Conservation (phyloP, 2,888 invertebrate species). For the Pterostichus niger region DNA sequence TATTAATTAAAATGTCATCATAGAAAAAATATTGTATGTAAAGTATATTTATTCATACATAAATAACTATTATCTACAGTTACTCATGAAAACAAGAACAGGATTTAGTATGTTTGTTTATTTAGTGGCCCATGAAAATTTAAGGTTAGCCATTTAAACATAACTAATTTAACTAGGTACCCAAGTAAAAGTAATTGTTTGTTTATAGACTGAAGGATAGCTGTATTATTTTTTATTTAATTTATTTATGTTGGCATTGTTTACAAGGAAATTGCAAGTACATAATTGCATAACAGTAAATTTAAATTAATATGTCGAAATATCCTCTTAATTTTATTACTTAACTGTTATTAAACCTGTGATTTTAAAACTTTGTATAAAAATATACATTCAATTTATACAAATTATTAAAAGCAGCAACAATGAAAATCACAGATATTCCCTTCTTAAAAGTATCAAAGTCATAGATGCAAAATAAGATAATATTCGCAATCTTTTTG, state of each 20-base stretch:
- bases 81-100: too few species aligned
- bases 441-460: background rate
- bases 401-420: background rate
- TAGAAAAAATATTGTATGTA: too few species aligned
- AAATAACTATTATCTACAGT: too few species aligned
- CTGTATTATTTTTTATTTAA: background rate
- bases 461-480: background rate
- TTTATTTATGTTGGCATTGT: background rate
- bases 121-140: too few species aligned
- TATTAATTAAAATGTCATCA: too few species aligned
- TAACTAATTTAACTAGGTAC: too few species aligned
- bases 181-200: background rate
- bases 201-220: background rate
- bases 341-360: background rate
- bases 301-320: constrained; percentile 22
- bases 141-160: too few species aligned
- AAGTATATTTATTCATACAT: too few species aligned
- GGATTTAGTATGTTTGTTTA: too few species aligned
- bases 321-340: constrained; percentile 16
- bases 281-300: constrained; percentile 15
- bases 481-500: background rate
- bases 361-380: background rate
- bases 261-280: constrained; percentile 25
- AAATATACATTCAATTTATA: background rate
- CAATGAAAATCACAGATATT: too few species aligned